These are phyloP conservation scores for Drosophila paulistorum DNA, from an alignment of 1,140 invertebrate species.

Conservation along the genomic window DNA sequence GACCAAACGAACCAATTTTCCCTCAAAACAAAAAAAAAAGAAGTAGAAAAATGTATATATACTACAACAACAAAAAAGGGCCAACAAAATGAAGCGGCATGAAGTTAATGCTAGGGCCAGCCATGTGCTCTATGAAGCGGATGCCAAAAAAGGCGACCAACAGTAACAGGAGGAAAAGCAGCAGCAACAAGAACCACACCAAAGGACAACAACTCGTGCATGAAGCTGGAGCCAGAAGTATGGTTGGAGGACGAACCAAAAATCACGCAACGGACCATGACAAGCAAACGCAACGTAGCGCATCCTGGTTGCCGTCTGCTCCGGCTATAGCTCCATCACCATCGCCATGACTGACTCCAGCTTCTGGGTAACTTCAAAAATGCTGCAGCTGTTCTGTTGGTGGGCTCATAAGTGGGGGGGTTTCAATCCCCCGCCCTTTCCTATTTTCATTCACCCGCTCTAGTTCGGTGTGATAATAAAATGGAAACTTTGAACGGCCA, in stretches of 20 bases:
- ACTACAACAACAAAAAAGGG: conserved; percentile 20
- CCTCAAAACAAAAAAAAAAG: conserved; percentile 33
- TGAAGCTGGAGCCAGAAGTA: conserved; percentile 50
- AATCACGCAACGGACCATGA: conserved; percentile 79
- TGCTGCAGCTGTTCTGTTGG: conserved; percentile 65
- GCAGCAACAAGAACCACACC: conserved; percentile 8
- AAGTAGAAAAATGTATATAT: neutral
- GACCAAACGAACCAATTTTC: conserved; percentile 75
- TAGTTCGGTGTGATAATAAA: conserved; percentile 74
- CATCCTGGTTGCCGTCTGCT: conserved; percentile 62
- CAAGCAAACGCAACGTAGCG: conserved; percentile 80
- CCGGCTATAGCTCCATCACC: neutral
- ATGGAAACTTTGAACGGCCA: conserved; percentile 70
- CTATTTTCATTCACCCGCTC: conserved; percentile 7
- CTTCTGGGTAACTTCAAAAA: conserved; percentile 61
- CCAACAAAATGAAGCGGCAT: conserved; percentile 59
- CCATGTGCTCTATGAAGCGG: conserved; percentile 59
- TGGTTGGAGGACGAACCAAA: conserved; percentile 46
- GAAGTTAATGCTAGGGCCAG: conserved; percentile 58
- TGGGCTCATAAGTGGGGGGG: neutral
- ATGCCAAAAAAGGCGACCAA: conserved; percentile 45
- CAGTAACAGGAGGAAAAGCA: neutral
- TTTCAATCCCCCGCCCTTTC: neutral
- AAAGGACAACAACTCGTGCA: conserved; percentile 70
- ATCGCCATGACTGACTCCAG: conserved; percentile 24